These are phyloP conservation scores for Ancistrus triradiatus DNA, from an alignment of 2,113 vertebrate genomes.

Conservation along the genomic window DNA sequence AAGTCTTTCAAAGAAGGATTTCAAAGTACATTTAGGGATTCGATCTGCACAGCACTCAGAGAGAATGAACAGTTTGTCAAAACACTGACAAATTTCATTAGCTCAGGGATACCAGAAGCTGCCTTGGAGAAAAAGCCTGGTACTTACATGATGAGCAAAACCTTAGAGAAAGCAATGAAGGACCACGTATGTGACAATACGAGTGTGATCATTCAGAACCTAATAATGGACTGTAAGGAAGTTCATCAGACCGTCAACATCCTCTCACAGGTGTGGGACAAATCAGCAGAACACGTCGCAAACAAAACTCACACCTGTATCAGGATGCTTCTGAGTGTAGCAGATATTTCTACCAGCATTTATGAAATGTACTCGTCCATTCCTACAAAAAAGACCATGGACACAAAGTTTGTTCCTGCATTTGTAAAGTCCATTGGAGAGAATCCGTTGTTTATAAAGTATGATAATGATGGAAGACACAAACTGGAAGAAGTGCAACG, in stretches of 20 bases:
- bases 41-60: background rate
- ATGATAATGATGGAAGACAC: constrained; percentile 20
- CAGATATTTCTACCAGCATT: background rate
- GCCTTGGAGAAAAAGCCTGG: background rate
- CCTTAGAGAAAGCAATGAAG: background rate
- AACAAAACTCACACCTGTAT: background rate
- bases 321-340: background rate
- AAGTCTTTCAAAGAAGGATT: constrained; percentile 2
- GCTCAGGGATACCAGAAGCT: constrained; percentile 20
- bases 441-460: background rate
- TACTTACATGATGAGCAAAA: constrained; percentile 14
- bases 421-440: constrained; percentile 4
- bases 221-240: too few species aligned
- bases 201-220: background rate
- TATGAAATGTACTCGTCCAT: background rate
- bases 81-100: constrained; percentile 5
- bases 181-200: too few species aligned
- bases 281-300: background rate
- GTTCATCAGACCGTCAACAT: too few species aligned
- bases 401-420: constrained; percentile 18
- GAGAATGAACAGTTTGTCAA: constrained; percentile 17
- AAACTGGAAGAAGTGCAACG: constrained; percentile 19
- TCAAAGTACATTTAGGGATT: background rate
- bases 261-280: too few species aligned
- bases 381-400: constrained; percentile 6